Conservation (phyloP, 2,113 vertebrate genomes). For the Labeo rohita region DNA sequence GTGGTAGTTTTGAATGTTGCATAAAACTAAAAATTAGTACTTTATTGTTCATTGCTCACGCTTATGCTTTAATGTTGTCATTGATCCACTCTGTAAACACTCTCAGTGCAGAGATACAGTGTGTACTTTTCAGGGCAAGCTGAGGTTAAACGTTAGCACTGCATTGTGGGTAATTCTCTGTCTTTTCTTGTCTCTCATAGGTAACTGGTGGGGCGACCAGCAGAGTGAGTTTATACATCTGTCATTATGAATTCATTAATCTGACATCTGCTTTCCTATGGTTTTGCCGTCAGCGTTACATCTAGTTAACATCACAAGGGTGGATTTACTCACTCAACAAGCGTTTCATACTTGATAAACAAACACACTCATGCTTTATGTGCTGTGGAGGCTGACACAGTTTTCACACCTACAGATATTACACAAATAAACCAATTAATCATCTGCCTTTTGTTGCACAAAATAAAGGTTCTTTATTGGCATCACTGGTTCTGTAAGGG, state of each 20-base stretch:
- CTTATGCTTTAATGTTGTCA: not conserved
- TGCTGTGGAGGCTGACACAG: not conserved
- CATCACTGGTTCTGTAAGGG: too few relatives aligned
- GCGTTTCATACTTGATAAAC: not conserved
- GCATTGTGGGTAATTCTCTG: slow-evolving; percentile 27
- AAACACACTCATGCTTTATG: not conserved
- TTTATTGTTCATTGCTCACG: not conserved
- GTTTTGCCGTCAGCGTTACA: not conserved
- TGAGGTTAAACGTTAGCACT: not conserved
- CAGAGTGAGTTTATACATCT: slow-evolving; percentile 84
- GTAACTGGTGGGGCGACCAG: slow-evolving; percentile 99
- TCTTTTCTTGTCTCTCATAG: slow-evolving; percentile 72
- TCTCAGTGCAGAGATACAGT: not conserved
- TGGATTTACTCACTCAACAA: not conserved
- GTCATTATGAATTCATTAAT: slow-evolving; percentile 5
- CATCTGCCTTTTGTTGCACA: not conserved
- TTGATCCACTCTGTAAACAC: not conserved
- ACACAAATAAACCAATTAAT: not conserved
- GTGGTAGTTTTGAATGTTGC: too few relatives aligned
- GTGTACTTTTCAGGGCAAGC: not conserved
- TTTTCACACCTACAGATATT: not conserved
- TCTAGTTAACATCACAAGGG: not conserved
- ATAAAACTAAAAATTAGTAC: not conserved
- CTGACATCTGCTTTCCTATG: not conserved
- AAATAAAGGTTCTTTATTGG: not conserved